Conservation (phyloP, 2,113 vertebrate genomes). For the Phoxinus phoxinus region DNA sequence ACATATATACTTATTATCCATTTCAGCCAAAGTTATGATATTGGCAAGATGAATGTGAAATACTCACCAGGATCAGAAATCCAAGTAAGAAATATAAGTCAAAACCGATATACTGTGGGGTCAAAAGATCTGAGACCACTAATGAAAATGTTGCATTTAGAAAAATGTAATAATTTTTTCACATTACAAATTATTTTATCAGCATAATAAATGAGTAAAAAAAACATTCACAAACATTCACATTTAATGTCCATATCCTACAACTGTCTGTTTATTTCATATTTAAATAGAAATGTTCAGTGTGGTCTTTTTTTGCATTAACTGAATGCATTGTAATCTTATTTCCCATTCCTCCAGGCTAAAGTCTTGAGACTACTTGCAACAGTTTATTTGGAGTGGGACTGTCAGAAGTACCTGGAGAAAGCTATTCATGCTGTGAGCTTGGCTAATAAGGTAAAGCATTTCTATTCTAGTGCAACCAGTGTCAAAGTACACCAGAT, state of each 20-base stretch:
- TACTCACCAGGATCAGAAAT: constrained; percentile 78
- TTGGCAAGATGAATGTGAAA: constrained; percentile 80
- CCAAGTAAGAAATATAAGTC: constrained; percentile 74
- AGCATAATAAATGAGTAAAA: background rate
- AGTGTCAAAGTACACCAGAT: background rate
- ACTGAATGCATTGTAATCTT: background rate
- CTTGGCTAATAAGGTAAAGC: constrained; percentile 86
- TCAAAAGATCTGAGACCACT: background rate
- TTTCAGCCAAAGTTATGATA: constrained; percentile 89
- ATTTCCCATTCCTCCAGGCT: constrained; percentile 75
- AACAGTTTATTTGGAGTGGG: constrained; percentile 86
- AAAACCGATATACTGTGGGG: background rate
- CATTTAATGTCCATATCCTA: background rate
- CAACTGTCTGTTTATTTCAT: background rate
- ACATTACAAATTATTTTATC: background rate
- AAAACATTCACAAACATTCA: background rate
- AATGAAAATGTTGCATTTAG: background rate
- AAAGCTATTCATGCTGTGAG: constrained; percentile 82
- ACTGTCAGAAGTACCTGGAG: constrained; percentile 76
- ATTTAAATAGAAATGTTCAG: background rate
- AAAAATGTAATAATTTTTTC: background rate
- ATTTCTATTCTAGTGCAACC: background rate
- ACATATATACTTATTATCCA: constrained; percentile 35
- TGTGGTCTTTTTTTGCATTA: background rate
- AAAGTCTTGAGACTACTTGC: constrained; percentile 87